Evolutionary conservation across 2,113 vertebrate species (phyloP).

Genomic region (Ariopsis seemanni): DNA sequence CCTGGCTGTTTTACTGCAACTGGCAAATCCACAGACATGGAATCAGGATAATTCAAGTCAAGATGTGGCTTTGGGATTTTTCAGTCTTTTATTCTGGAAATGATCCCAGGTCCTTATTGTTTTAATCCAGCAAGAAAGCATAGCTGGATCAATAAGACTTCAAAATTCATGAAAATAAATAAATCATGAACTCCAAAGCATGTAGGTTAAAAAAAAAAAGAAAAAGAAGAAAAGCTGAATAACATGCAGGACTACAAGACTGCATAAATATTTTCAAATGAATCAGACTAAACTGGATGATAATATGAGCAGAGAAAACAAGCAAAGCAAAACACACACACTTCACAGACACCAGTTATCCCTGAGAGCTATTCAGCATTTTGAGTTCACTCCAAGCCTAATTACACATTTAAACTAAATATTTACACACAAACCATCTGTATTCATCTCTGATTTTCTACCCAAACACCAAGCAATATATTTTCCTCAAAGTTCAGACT

Average conservation of each 20-base stretch:
- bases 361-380: not conserved
- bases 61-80: not conserved
- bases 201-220: too few species aligned
- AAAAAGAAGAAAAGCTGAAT: not conserved
- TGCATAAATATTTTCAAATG: not conserved
- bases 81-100: not conserved
- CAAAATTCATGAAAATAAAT: not conserved
- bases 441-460: not conserved
- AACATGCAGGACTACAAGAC: not conserved
- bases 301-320: not conserved
- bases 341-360: not conserved
- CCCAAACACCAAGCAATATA: not conserved
- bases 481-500: not conserved
- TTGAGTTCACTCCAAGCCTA: not conserved
- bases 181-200: not conserved
- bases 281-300: not conserved
- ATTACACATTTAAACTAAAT: not conserved
- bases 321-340: not conserved
- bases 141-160: not conserved
- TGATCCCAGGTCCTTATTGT: not conserved
- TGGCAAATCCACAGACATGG: conserved; percentile 6
- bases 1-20: not conserved
- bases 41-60: not conserved
- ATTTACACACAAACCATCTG: not conserved
- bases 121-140: not conserved